Conservation (phyloP, 2,113 vertebrate species). For the Sebastes fasciatus region DNA sequence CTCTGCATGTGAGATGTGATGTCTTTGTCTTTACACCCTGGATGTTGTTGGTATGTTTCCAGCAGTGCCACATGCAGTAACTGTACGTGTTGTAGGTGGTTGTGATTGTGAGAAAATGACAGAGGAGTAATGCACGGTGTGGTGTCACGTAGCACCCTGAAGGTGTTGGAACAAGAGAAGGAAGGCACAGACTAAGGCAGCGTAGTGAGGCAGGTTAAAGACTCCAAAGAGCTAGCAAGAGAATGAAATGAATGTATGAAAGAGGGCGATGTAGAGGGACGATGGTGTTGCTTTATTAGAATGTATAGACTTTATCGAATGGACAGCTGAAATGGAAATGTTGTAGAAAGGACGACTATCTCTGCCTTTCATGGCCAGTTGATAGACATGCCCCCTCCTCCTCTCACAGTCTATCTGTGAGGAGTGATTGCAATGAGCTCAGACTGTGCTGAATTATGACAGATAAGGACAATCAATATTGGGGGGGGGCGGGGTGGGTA, state of each 20-base stretch:
- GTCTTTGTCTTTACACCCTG: neutral
- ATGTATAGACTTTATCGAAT: constrained; percentile 62
- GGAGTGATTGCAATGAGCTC: constrained; percentile 82
- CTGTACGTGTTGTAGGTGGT: constrained; percentile 3
- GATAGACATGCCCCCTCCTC: constrained; percentile 71
- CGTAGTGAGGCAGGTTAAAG: neutral
- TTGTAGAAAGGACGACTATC: constrained; percentile 67
- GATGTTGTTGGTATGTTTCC: constrained; percentile 1
- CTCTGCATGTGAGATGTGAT: neutral
- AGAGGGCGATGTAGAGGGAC: constrained; percentile 1
- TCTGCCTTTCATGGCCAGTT: constrained; percentile 73
- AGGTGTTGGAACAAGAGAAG: constrained; percentile 21
- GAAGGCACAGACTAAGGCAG: neutral
- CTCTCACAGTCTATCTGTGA: constrained; percentile 71
- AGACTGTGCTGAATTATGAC: constrained; percentile 86
- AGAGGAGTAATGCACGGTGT: neutral
- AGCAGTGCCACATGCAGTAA: neutral
- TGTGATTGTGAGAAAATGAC: neutral
- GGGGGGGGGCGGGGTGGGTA: neutral
- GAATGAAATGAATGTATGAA: neutral
- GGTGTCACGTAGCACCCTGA: constrained; percentile 43
- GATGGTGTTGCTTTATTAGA: constrained; percentile 16
- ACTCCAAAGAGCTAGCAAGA: constrained; percentile 4
- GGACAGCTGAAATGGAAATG: constrained; percentile 57
- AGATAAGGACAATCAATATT: constrained; percentile 87